A percentile compares a stretch with the other conserved stretches of the same genome.
These are phyloP conservation scores for Salvelinus sp. DNA, from an alignment of 2,113 vertebrate species.

Conservation along the genomic window DNA sequence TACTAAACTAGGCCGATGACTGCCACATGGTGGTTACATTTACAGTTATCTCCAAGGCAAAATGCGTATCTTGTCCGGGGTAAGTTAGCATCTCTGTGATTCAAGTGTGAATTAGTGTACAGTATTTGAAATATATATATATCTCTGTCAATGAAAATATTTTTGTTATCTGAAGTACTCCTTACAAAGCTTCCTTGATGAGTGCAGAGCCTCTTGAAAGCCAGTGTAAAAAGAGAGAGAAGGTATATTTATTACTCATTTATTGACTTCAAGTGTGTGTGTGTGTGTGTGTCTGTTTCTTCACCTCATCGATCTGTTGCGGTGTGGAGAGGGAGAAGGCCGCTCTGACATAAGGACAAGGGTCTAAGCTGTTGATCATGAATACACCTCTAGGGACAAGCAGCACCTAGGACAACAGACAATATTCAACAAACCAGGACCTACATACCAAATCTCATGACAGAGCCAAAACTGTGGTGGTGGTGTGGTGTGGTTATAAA, in stretches of 20 bases:
- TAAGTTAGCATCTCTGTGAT: background rate
- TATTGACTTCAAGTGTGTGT: background rate
- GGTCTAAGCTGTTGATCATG: conserved; percentile 76
- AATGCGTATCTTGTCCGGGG: background rate
- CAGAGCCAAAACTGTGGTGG: background rate
- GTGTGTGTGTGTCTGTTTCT: conserved; percentile 19
- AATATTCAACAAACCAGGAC: background rate
- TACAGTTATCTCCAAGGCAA: background rate
- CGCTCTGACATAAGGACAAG: conserved; percentile 83
- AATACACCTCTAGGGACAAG: conserved; percentile 86
- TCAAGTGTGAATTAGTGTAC: background rate
- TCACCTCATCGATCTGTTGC: conserved; percentile 85
- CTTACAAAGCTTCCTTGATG: conserved; percentile 78
- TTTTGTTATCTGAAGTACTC: background rate
- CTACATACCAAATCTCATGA: background rate
- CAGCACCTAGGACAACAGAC: conserved; percentile 76
- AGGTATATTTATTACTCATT: background rate
- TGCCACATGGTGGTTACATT: background rate
- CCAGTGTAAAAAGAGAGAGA: conserved; percentile 67
- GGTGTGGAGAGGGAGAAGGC: conserved; percentile 86
- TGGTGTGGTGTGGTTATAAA: background rate
- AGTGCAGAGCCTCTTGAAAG: conserved; percentile 84
- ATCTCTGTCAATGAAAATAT: background rate
- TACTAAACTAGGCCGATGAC: background rate
- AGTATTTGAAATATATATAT: background rate